Evolutionary conservation across 2,888 invertebrate species (phyloP), one percentile per base, ranked within the genome.

Genomic region (Venusia cambrica): DNA sequence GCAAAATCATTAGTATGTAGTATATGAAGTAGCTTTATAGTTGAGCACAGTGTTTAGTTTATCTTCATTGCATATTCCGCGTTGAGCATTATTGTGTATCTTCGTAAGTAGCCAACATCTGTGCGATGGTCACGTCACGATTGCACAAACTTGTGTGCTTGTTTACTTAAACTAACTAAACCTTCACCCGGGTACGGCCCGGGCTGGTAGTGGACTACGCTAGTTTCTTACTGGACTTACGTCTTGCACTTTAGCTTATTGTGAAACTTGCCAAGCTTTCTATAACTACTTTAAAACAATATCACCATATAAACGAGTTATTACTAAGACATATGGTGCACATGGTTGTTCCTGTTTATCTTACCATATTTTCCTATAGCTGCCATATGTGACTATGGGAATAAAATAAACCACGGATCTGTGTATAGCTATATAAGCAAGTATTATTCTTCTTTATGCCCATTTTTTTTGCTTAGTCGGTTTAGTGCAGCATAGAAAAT

Each of bases 101-200:
- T 39, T 12, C 17, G 40, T 36, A 25, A 25, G 27, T 35, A 47
- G 57, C 51, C 54, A 61, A 54, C 69, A 70, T 71, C 70, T 68
- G 74, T 58, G 55, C 68, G 54, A 65, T 69, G 67, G 69, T 65
- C 63, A 62, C 69, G 62, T 66, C 62, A 67, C 67, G 67, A 71
- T 68, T 65, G 68, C 61, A 62, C 57, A 51, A 57, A 58, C 65
- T 70, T 62, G 62, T 66, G 58, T 73, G 72, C 76, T 73, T 73
- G 70, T 69, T 68, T 65, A 62, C 60, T 65, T 56, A 59, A 62
- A 66, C 65, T 61, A 69, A 68, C 66, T 58, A 60, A 54, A 51
- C 56, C 54, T 58, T 55, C 57, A 56, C 51, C 48, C 48, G 38
- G 56, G 51, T 52, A 40, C 19, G 22, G 31, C 29, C 48, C 38